Percentiles rank a stretch among this genome's conserved stretches.
phyloP scores from a whole-genome alignment of 2,113 vertebrate genomes.

The Phasianus colchicus region DNA sequence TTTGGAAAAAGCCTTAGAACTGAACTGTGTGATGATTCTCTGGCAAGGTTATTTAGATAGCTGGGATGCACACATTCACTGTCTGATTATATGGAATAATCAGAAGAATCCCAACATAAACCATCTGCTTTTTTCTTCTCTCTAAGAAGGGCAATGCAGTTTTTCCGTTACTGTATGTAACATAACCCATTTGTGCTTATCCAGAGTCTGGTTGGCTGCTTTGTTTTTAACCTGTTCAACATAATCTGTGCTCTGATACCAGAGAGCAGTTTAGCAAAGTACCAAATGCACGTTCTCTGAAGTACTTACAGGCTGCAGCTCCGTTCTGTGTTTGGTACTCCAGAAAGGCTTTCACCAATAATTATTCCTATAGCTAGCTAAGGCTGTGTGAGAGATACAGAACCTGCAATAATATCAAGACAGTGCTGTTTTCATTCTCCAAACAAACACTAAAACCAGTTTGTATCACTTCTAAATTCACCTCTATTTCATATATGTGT shows the following conservation, averaged over 20 bases:
- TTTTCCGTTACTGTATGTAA: not conserved
- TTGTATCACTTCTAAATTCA: not conserved
- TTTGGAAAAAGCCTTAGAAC: not conserved
- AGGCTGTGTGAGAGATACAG: not conserved
- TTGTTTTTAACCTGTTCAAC: not conserved
- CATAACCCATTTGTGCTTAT: not conserved
- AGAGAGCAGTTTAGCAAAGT: not conserved
- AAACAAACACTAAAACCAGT: not conserved
- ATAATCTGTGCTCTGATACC: not conserved
- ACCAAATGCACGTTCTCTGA: not conserved
- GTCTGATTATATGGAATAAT: not conserved
- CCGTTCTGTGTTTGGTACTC: not conserved
- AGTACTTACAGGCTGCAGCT: rapidly evolving
- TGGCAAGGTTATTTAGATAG: not conserved
- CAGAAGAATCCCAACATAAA: not conserved
- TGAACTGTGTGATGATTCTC: not conserved
- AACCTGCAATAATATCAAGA: not conserved
- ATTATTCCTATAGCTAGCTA: not conserved
- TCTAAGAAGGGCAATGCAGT: no score
- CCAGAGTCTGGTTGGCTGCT: not conserved
- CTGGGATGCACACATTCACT: not conserved
- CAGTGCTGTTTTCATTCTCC: not conserved
- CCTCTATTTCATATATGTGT: not conserved
- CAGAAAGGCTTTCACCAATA: not conserved
- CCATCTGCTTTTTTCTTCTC: not conserved